A percentile compares a stretch with the other conserved stretches of the same genome.
These are phyloP conservation scores for Rhagoletis zephyria DNA, from an alignment of 1,140 invertebrate genomes.

Conservation along the genomic window DNA sequence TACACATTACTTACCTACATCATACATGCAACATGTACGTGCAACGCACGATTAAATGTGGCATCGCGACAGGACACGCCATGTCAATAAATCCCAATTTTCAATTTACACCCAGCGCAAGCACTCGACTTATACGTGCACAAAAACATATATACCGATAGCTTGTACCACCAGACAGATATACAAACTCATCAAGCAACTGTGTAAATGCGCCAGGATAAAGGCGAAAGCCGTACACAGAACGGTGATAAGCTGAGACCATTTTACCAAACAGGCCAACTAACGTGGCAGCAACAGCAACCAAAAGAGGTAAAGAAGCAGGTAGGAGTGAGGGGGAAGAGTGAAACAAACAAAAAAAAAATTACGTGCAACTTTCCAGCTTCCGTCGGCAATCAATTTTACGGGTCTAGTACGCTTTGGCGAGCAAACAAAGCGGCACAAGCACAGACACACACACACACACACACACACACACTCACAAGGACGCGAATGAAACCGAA, in stretches of 20 bases:
- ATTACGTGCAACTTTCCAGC: constrained; percentile 71
- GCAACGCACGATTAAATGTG: constrained; percentile 37
- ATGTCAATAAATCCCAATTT: constrained; percentile 49
- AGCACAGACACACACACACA: neutral
- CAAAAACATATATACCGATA: neutral
- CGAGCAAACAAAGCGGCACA: constrained; percentile 40
- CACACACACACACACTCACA: neutral
- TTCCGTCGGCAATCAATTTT: constrained; percentile 72
- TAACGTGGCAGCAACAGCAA: neutral
- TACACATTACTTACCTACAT: too few relatives aligned
- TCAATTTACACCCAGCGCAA: constrained; percentile 36
- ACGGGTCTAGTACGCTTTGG: constrained; percentile 55
- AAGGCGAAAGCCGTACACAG: constrained; percentile 17
- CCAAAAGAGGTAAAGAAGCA: neutral
- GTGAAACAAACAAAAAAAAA: neutral
- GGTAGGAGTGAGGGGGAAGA: neutral
- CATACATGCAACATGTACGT: neutral
- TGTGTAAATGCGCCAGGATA: constrained; percentile 17
- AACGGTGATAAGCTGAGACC: constrained; percentile 17
- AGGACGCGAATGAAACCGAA: neutral
- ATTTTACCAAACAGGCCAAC: neutral
- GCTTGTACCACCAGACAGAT: neutral
- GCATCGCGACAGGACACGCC: constrained; percentile 49
- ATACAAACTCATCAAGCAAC: constrained; percentile 47
- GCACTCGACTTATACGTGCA: neutral